phyloP scores from a whole-genome alignment of 2,888 invertebrate species.

The Pollenia amentaria region DNA sequence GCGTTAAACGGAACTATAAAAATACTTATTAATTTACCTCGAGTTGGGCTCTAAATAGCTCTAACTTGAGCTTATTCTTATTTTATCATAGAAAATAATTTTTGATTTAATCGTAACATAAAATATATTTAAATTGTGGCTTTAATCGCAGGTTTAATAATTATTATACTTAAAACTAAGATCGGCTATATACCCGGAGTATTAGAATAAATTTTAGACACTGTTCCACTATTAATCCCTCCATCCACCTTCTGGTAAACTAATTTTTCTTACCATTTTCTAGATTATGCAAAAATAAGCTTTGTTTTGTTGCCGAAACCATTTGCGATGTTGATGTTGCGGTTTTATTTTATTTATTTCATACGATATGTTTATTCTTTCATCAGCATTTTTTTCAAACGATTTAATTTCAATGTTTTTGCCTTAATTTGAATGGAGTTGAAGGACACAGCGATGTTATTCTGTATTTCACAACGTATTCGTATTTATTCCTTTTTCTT shows the following conservation, averaged over 20 bases:
- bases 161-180: too few species aligned
- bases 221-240: neutral
- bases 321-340: slow-evolving; percentile 5
- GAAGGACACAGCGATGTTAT: slow-evolving; percentile 51
- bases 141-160: too few species aligned
- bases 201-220: too few species aligned
- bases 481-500: neutral
- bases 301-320: neutral
- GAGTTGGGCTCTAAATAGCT: too few species aligned
- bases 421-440: slow-evolving; percentile 58
- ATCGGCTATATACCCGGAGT: too few species aligned
- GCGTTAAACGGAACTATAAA: too few species aligned
- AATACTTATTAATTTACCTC: too few species aligned
- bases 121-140: too few species aligned
- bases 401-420: slow-evolving; percentile 45
- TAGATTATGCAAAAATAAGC: neutral
- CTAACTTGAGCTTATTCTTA: too few species aligned
- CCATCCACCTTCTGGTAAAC: neutral
- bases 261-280: neutral
- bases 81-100: too few species aligned
- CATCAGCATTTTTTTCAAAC: neutral
- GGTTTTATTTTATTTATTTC: slow-evolving; percentile 20
- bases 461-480: too few species aligned
- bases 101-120: too few species aligned
- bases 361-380: neutral